phyloP scores from a whole-genome alignment of 2,113 vertebrate genomes.

The Peromyscus californicus region DNA sequence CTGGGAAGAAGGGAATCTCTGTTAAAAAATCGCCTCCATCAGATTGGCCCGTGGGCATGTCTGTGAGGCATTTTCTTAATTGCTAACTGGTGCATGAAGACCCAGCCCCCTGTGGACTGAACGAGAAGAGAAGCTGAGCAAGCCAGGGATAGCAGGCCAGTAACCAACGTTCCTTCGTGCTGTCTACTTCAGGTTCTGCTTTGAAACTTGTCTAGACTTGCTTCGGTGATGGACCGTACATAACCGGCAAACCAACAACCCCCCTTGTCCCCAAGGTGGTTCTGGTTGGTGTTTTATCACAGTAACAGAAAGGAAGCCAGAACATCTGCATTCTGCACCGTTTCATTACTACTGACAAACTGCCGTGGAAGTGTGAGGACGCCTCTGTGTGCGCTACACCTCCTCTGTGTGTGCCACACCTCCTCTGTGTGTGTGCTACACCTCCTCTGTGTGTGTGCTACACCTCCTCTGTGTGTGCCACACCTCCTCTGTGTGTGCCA shows the following conservation, averaged over 20 bases:
- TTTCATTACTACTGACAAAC: background rate
- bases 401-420: background rate
- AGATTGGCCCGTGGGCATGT: background rate
- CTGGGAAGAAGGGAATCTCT: background rate
- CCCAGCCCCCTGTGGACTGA: background rate
- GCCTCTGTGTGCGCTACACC: background rate
- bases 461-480: too few relatives aligned
- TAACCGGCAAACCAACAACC: background rate
- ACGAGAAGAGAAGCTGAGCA: background rate
- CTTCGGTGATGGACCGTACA: background rate
- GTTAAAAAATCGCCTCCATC: too few relatives aligned
- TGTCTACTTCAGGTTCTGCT: background rate
- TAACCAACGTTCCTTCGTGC: background rate
- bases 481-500: too few relatives aligned
- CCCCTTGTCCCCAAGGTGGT: background rate
- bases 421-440: background rate
- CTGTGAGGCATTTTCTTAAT: background rate
- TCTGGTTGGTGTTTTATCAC: background rate
- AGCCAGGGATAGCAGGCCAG: background rate
- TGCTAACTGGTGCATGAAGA: background rate
- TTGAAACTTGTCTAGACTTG: background rate
- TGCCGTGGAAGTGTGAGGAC: background rate
- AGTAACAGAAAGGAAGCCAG: background rate
- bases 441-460: background rate
- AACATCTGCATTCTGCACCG: background rate